Evolutionary conservation across 1,140 invertebrate species (phyloP).

Genomic region (Platyura marginata): DNA sequence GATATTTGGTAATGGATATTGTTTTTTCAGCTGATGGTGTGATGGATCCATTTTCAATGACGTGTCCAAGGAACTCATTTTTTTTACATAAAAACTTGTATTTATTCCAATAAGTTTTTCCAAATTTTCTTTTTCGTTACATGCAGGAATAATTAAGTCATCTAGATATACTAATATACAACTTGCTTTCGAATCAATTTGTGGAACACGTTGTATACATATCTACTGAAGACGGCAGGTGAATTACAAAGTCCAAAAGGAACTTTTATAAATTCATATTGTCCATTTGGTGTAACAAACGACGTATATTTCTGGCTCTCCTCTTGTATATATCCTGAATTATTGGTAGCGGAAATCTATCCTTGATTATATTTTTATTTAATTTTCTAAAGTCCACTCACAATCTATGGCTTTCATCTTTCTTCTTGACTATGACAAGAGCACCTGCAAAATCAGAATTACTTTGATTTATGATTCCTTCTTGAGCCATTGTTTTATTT

Average conservation of each 20-base stretch:
- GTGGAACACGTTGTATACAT: constrained; percentile 8
- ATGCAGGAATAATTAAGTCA: constrained; percentile 3
- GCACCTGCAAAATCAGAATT: constrained; percentile 9
- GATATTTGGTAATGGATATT: too few relatives aligned
- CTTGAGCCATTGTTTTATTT: constrained; percentile 11
- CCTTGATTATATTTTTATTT: constrained; percentile 9
- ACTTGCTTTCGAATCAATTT: constrained; percentile 3
- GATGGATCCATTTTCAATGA: too few relatives aligned
- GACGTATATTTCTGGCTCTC: constrained; percentile 14
- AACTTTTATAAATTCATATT: constrained; percentile 30
- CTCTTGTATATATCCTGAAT: constrained; percentile 17
- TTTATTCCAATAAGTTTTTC: constrained; percentile 7
- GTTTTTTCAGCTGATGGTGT: too few relatives aligned
- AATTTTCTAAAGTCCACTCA: constrained; percentile 14
- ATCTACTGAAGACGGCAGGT: constrained; percentile 13
- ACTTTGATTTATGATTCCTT: constrained; percentile 9
- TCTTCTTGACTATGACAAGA: constrained; percentile 12
- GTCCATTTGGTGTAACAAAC: constrained; percentile 22
- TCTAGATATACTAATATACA: constrained; percentile 7
- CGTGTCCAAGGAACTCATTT: too few relatives aligned
- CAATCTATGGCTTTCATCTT: constrained; percentile 9
- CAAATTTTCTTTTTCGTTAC: not conserved
- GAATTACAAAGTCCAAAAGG: constrained; percentile 19
- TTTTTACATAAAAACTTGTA: too few relatives aligned
- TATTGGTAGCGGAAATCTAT: constrained; percentile 15